Base-by-base conservation (phyloP, 2,888 invertebrate species). In the Incurvaria masculella region DNA sequence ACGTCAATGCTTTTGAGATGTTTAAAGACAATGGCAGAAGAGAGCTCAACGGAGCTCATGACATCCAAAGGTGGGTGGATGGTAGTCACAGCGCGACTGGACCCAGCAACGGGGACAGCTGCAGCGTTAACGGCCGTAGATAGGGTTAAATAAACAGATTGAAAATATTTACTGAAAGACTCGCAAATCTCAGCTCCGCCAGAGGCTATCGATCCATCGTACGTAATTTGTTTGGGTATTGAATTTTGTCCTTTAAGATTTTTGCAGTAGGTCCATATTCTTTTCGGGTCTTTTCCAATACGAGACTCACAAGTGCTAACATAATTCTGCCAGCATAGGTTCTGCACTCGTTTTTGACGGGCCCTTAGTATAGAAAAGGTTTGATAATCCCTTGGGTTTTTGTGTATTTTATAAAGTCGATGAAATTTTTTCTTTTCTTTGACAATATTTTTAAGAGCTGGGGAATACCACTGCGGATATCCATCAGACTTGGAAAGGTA, bases 351-450 rank as follows among this genome's bases (percentile, higher is more conserved):
- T n/a, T 33, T 33, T 33, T 33, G 33, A 8, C 33, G 33, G 14
- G 33, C 33, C 14, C 33, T 33, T 17, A 19, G 38, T 38, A 27
- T 19, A 19, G 38, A 44, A 19, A 33, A 38, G 14, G 44, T 20
- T 20, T 33, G n/a, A 33, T 44, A 44, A 17, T 44, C 44, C 19
- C 27, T 20, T 19, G 16, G 17, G 19, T 44, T 44, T 21, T 21
- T 21, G 14, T 21, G 21, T 21, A n/a, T 20, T 43, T 43, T 44
- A 27, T 23, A 44, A 6, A 44, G 21, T 17, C 19, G 27, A n/a
- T 44, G 44, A 19, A 33, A 44, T 44, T 44, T 44, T 14, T 21
- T 14, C n/a, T 44, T 44, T 44, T 44, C 44, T 21, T 23, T 44
- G 16, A 44, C 38, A 21, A 16, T 46, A 41, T 41, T 38, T n/a